These are phyloP conservation scores for Diachasma alloeum DNA, from an alignment of 1,140 invertebrate genomes.

Conservation along the genomic window DNA sequence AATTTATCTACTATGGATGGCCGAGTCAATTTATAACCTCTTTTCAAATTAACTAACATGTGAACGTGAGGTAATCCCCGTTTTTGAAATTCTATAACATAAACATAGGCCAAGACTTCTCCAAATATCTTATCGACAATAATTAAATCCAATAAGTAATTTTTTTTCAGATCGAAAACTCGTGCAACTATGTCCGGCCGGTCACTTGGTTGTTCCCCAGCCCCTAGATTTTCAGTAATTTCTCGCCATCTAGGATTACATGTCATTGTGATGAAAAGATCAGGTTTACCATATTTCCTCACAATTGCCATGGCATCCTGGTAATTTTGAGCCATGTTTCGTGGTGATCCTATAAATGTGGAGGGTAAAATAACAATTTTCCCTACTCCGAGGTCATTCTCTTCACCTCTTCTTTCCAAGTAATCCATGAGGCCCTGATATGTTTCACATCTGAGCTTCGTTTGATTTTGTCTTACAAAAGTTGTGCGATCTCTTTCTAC, in stretches of 20 bases:
- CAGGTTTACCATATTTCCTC: no score
- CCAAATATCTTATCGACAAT: constrained; percentile 13
- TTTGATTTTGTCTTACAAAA: background rate
- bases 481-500: no score
- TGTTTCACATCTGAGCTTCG: background rate
- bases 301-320: background rate
- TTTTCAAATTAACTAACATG: no score
- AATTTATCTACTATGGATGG: no score
- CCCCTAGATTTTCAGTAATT: background rate
- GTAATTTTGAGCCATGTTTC: background rate
- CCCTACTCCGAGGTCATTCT: no score
- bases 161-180: constrained; percentile 20
- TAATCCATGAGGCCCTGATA: constrained; percentile 6
- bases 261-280: no score
- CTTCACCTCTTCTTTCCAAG: background rate
- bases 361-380: background rate
- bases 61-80: no score
- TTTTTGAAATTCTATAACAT: constrained; percentile 15
- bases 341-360: background rate
- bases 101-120: constrained; percentile 6
- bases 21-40: no score
- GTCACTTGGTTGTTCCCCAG: background rate
- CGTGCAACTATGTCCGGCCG: constrained; percentile 31
- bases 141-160: no score
- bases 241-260: no score